phyloP scores from a whole-genome alignment of 2,888 invertebrate genomes.

The Poecilobothrus nobilitatus region DNA sequence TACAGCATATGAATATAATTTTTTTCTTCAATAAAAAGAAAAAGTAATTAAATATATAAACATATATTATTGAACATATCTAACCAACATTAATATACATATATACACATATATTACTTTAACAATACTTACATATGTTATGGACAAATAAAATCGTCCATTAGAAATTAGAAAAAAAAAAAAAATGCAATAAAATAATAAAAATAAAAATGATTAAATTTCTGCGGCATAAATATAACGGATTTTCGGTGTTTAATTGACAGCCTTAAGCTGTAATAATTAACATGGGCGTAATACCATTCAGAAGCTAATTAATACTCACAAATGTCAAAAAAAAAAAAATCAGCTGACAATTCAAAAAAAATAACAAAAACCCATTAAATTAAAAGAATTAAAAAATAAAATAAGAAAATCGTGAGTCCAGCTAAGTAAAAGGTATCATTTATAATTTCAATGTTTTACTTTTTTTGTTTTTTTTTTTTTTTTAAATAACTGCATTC shows the following conservation, averaged over 20 bases:
- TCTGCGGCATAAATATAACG: neutral
- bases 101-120: too few relatives aligned
- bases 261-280: neutral
- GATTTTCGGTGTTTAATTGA: neutral
- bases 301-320: neutral
- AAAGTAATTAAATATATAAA: too few relatives aligned
- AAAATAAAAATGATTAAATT: neutral
- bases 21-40: too few relatives aligned
- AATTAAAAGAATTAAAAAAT: neutral
- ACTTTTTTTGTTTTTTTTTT: too few relatives aligned
- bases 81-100: too few relatives aligned
- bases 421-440: too few relatives aligned
- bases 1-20: too few relatives aligned
- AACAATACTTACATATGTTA: too few relatives aligned
- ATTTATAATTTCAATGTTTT: too few relatives aligned
- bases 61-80: too few relatives aligned
- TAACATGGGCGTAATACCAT: neutral
- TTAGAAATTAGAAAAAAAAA: neutral
- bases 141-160: too few relatives aligned
- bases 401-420: neutral
- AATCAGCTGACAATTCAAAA: neutral
- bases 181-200: neutral
- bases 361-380: neutral
- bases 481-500: too few relatives aligned
- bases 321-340: constrained; percentile 2